These are phyloP conservation scores for Malurus leucopterus DNA, from an alignment of 2,797 vertebrate species.

Conservation along the genomic window DNA sequence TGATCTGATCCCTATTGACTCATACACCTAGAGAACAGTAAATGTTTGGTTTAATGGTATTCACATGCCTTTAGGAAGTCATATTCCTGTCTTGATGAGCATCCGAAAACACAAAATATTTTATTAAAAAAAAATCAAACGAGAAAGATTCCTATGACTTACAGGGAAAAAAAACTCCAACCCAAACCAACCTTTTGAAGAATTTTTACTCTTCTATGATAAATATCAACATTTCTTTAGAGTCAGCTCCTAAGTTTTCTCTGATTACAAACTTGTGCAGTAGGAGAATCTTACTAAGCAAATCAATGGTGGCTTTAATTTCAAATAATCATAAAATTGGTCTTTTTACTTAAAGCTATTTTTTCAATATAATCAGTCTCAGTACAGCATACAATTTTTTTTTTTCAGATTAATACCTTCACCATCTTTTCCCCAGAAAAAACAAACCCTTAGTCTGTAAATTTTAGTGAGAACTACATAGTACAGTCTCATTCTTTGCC, in stretches of 20 bases:
- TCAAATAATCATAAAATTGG: background rate
- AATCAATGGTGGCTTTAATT: background rate
- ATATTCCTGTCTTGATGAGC: background rate
- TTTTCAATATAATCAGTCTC: background rate
- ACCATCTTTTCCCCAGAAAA: background rate
- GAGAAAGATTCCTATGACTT: background rate
- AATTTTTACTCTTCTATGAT: background rate
- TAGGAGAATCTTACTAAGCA: background rate
- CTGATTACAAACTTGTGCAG: background rate
- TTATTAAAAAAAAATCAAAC: background rate
- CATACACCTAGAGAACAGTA: background rate
- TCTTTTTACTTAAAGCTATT: background rate
- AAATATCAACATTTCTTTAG: background rate
- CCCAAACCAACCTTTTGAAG: background rate
- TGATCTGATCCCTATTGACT: background rate
- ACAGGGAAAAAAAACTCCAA: rapidly evolving
- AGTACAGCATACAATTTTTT: background rate
- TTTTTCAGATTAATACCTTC: background rate
- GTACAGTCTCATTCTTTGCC: background rate
- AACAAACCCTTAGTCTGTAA: background rate
- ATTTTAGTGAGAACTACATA: background rate
- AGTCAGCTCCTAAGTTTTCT: background rate
- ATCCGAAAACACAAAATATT: background rate
- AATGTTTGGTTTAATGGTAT: background rate
- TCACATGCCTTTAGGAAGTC: background rate